phyloP scores from a whole-genome alignment of 2,888 invertebrate species.

The Emmelina monodactyla region DNA sequence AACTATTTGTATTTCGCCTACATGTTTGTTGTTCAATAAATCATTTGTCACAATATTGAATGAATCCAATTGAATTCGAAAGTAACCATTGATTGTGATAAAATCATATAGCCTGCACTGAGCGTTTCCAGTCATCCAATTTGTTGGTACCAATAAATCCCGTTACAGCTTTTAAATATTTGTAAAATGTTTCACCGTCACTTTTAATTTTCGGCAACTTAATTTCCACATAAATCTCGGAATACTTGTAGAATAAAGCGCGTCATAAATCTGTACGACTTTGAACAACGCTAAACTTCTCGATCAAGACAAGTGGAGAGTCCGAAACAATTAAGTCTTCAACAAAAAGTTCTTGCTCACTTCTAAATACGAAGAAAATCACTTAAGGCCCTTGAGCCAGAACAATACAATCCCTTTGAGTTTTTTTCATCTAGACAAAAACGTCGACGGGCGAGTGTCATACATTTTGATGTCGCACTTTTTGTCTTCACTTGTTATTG shows the following conservation, averaged over 20 bases:
- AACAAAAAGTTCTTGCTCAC: conserved; percentile 31
- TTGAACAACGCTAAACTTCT: no score
- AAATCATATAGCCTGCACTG: no score
- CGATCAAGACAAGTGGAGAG: conserved; percentile 24
- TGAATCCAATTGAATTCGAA: conserved; percentile 8
- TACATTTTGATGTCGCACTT: conserved; percentile 52
- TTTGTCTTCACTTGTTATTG: conserved; percentile 41
- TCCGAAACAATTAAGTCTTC: conserved; percentile 40
- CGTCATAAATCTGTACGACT: no score
- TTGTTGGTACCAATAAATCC: no score
- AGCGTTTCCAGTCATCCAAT: no score
- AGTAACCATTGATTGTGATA: conserved; percentile 1
- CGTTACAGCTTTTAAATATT: no score
- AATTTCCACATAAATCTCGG: no score
- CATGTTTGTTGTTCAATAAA: conserved; percentile 36
- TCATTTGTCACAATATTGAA: conserved; percentile 32
- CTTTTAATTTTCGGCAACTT: no score
- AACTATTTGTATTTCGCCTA: conserved; percentile 42
- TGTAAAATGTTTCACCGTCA: no score
- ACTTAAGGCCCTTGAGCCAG: conserved; percentile 29
- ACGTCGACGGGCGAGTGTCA: conserved; percentile 39
- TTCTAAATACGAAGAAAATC: conserved; percentile 44
- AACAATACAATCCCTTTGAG: conserved; percentile 32
- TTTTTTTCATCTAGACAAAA: conserved; percentile 36
- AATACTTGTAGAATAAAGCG: no score